These are phyloP conservation scores for Cotesia typhae DNA, from an alignment of 1,140 invertebrate genomes.

Conservation along the genomic window DNA sequence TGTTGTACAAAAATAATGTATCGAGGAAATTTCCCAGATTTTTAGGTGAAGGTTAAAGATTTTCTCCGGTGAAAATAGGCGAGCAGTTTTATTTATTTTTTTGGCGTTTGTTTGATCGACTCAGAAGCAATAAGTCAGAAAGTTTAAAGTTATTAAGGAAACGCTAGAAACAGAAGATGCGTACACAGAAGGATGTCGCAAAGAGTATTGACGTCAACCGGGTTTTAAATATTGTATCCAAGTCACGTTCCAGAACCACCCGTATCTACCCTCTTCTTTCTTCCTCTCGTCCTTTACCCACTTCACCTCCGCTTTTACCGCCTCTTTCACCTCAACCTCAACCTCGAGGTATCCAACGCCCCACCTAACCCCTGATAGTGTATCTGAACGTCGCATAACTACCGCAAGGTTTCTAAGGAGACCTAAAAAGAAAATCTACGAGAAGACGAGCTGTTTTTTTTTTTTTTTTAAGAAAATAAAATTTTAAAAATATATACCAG, in stretches of 20 bases:
- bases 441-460: conserved; percentile 21
- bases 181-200: conserved; percentile 41
- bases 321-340: conserved; percentile 22
- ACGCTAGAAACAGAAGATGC: conserved; percentile 30
- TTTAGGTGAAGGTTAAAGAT: conserved; percentile 51
- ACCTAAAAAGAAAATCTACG: conserved; percentile 43
- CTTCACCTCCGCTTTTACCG: conserved; percentile 21
- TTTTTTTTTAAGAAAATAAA: conserved; percentile 22
- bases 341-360: conserved; percentile 4
- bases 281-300: conserved; percentile 8
- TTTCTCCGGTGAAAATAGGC: background rate
- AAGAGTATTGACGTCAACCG: conserved; percentile 56
- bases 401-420: conserved; percentile 56
- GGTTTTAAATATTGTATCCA: conserved; percentile 59
- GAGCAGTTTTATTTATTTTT: background rate
- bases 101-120: too few relatives aligned
- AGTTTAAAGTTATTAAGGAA: conserved; percentile 15
- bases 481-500: conserved; percentile 26
- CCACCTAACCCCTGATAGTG: background rate
- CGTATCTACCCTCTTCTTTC: conserved; percentile 47
- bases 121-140: background rate
- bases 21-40: conserved; percentile 18
- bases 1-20: conserved; percentile 6
- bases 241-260: conserved; percentile 54
- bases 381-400: conserved; percentile 52